Conservation (phyloP, 2,113 vertebrate species). For the Astatoreochromis straeleni region DNA sequence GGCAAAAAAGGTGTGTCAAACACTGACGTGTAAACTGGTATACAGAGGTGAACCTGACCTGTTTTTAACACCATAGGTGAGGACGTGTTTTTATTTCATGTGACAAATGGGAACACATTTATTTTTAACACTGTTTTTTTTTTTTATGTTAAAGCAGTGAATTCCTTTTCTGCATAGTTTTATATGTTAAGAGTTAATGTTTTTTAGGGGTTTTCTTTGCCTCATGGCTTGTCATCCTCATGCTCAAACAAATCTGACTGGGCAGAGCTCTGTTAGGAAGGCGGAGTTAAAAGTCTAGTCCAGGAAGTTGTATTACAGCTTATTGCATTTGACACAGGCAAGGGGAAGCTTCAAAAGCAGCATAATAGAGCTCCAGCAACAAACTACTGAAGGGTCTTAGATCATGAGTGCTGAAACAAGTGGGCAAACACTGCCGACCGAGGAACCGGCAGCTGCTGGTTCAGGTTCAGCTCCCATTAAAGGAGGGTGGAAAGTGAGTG, state of each 20-base stretch:
- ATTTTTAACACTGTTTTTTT: background rate
- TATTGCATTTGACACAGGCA: background rate
- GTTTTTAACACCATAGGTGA: background rate
- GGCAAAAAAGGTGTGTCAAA: background rate
- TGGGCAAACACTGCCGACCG: background rate
- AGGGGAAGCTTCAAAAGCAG: background rate
- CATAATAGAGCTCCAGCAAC: fast-evolving
- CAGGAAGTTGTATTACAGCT: background rate
- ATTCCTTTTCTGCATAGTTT: background rate
- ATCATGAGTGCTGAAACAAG: conserved; percentile 26
- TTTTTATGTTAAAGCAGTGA: background rate
- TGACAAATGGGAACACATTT: background rate
- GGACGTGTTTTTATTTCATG: background rate
- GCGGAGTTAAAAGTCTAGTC: background rate
- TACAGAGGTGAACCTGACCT: background rate
- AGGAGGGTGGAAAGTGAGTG: conserved; percentile 26
- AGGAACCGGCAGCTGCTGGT: background rate
- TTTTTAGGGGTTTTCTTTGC: background rate
- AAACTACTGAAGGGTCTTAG: background rate
- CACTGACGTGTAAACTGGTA: background rate
- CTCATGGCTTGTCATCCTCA: background rate
- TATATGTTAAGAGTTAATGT: background rate
- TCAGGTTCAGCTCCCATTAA: background rate
- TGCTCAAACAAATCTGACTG: background rate
- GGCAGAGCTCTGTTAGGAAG: background rate